Conservation (phyloP, 1,140 invertebrate species). For the Habropoda laboriosa region DNA sequence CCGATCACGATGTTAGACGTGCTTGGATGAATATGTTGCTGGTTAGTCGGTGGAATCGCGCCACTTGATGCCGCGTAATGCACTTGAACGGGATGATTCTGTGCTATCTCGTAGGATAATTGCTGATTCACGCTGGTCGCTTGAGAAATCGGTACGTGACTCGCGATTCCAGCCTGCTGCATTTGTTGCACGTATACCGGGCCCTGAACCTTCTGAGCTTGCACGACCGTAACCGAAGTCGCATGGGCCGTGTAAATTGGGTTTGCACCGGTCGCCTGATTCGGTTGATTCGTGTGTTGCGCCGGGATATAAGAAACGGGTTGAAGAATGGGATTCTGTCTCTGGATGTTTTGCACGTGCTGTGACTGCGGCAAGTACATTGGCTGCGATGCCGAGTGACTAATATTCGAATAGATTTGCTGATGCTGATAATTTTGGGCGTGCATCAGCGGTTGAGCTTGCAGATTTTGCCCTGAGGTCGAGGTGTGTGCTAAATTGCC, state of each 20-base stretch:
- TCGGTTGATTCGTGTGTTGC: slow-evolving; percentile 55
- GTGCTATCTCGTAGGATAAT: slow-evolving; percentile 29
- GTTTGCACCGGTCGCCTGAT: slow-evolving; percentile 53
- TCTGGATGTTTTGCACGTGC: slow-evolving; percentile 62
- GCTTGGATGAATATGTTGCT: slow-evolving; percentile 48
- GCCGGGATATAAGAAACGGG: slow-evolving; percentile 46
- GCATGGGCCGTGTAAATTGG: slow-evolving; percentile 76
- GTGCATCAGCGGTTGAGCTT: slow-evolving; percentile 65
- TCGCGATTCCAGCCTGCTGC: slow-evolving; percentile 60
- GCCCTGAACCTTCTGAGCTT: slow-evolving; percentile 72
- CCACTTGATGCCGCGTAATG: slow-evolving; percentile 49
- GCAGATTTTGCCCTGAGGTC: slow-evolving; percentile 61
- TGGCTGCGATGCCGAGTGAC: slow-evolving; percentile 56
- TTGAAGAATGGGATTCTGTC: slow-evolving; percentile 56
- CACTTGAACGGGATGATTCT: slow-evolving; percentile 56
- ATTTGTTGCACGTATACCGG: slow-evolving; percentile 50
- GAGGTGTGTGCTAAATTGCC: slow-evolving; percentile 61
- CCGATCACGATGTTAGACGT: slow-evolving; percentile 38
- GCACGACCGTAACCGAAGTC: slow-evolving; percentile 68
- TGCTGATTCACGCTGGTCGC: slow-evolving; percentile 39
- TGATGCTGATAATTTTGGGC: slow-evolving; percentile 72
- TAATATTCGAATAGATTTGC: slow-evolving; percentile 76
- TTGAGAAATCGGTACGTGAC: slow-evolving; percentile 30
- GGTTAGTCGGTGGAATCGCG: slow-evolving; percentile 8
- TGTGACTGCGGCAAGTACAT: slow-evolving; percentile 64